Conservation (phyloP, 2,888 invertebrate species). For the Therioaphis trifolii region DNA sequence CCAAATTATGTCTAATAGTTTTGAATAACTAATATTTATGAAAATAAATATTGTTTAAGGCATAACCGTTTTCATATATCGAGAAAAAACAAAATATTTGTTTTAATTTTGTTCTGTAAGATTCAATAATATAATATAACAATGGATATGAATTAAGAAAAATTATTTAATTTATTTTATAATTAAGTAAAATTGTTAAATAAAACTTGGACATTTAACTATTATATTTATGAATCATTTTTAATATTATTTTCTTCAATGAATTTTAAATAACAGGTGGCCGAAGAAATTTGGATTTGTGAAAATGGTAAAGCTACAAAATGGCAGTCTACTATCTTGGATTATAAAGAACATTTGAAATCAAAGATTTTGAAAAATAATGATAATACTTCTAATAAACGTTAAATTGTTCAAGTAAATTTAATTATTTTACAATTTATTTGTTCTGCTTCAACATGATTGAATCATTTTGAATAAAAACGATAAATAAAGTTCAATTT, state of each 20-base stretch:
- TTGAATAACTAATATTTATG: too few relatives aligned
- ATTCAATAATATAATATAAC: too few relatives aligned
- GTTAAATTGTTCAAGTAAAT: constrained; percentile 15
- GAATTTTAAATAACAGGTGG: constrained; percentile 77
- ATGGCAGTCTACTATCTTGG: constrained; percentile 95
- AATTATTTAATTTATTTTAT: too few relatives aligned
- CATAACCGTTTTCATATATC: too few relatives aligned
- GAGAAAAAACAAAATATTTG: too few relatives aligned
- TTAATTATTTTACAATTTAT: neutral
- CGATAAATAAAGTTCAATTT: constrained; percentile 27
- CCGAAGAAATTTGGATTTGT: constrained; percentile 99
- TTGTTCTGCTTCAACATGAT: constrained; percentile 28
- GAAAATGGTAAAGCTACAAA: constrained; percentile 95
- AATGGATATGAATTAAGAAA: too few relatives aligned
- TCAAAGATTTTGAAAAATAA: constrained; percentile 74
- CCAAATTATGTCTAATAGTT: too few relatives aligned
- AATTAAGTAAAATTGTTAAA: too few relatives aligned
- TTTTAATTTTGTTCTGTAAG: too few relatives aligned
- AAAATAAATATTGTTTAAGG: too few relatives aligned
- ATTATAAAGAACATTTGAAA: constrained; percentile 95
- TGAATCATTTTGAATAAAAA: constrained; percentile 33
- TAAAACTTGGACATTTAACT: neutral
- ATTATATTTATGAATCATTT: constrained; percentile 30
- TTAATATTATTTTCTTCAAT: neutral
- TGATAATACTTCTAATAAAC: constrained; percentile 39